Evolutionary conservation across 2,113 vertebrate genomes (phyloP), one percentile per base, ranked within the genome.

Genomic region (Boulengeromyrus knoepffleri): DNA sequence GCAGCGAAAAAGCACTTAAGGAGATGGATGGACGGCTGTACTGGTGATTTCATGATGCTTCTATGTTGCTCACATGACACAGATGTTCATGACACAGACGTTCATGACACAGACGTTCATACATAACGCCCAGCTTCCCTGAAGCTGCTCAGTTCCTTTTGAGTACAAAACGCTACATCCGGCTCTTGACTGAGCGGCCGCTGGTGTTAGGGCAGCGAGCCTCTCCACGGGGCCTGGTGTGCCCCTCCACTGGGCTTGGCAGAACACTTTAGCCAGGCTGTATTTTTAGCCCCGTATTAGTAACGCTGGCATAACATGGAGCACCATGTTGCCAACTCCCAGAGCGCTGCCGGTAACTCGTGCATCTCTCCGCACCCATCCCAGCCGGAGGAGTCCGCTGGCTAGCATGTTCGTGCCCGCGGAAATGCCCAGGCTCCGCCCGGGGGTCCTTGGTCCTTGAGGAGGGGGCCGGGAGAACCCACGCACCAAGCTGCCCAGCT

Each of bases 211-310:
- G 85, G 24, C 42, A 58, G 45, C 7, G 31, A 89, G 53, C 70
- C 77, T 6, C 45, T 52, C 90, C 24, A n/a, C 5, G 56, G 86
- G 74, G 31, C 3, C 74, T 19, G 74, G 15, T 42, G 74, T 5
- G 36, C 74, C 74, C 74, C 74, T 66, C 39, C 53, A 1, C 62
- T 88, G 39, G 53, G 53, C 56, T 56, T 90, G 88, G 90, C 83
- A 50, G 50, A 36, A 10, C 84, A 80, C 58, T 31, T 47, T 50
- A 45, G 58, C 9, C 17, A 31, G 90, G 42, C 66, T 83, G 45
- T 91, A 89, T 91, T 91, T 91, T 91, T 91, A 91, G 90, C 70
- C 74, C 53, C 47, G 70, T 70, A 89, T 91, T 91, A 89, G 85
- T 89, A 86, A 91, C 87, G 88, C 70, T 52, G 74, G 86, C 27